Conservation (phyloP, 2,113 vertebrate genomes). For the Alouatta palliata region DNA sequence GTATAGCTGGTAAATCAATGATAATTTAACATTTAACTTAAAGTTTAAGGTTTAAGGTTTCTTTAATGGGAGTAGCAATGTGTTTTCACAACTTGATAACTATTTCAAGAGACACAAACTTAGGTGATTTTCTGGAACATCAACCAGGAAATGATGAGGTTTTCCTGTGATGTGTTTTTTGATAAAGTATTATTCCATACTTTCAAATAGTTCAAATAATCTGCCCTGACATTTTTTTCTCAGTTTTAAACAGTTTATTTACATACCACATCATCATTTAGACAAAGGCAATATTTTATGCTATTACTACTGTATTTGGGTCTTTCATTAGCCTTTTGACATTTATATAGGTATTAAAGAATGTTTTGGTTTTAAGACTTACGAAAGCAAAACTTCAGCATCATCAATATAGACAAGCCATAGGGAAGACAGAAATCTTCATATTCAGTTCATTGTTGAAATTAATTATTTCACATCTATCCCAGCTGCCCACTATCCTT, state of each 20-base stretch:
- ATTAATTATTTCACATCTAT: neutral
- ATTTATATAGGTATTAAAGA: neutral
- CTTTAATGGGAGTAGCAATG: neutral
- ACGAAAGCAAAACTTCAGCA: neutral
- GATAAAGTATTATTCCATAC: neutral
- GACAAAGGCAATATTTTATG: neutral
- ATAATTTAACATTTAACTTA: conserved; percentile 27
- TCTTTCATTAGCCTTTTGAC: neutral
- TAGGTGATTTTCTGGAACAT: neutral
- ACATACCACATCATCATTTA: neutral
- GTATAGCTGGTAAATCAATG: neutral
- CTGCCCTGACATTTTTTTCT: neutral
- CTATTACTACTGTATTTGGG: neutral
- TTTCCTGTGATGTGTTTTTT: neutral
- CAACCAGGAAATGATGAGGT: neutral
- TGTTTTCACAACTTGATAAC: neutral
- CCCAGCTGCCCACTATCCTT: neutral
- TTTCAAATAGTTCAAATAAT: conserved; percentile 20
- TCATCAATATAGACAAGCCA: neutral
- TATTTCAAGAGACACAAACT: neutral
- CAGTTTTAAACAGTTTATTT: neutral
- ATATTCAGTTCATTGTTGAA: neutral
- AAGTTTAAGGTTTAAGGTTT: neutral
- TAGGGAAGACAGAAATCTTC: neutral
- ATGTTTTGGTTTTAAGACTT: neutral